Evolutionary conservation across 2,113 vertebrate species (phyloP).

Genomic region (Atractosteus spatula): DNA sequence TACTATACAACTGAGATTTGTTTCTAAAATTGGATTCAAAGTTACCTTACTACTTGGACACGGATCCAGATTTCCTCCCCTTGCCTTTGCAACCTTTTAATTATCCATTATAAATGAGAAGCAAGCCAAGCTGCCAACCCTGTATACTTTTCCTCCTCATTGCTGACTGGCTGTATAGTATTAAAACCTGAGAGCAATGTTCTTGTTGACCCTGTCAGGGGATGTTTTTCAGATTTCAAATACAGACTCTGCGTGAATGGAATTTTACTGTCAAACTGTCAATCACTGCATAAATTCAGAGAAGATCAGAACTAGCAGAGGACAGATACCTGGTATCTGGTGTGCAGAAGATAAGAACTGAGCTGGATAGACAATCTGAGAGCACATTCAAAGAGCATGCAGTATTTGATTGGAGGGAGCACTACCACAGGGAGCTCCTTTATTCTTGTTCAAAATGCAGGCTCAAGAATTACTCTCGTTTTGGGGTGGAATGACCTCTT

Average conservation of each 20-base stretch:
- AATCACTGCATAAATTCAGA: constrained; percentile 71
- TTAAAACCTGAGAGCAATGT: constrained; percentile 9
- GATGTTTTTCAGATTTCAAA: constrained; percentile 46
- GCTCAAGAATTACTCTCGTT: not conserved
- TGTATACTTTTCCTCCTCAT: not conserved
- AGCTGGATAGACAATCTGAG: constrained; percentile 46
- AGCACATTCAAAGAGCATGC: constrained; percentile 44
- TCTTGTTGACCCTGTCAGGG: constrained; percentile 36
- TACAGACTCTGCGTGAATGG: constrained; percentile 61
- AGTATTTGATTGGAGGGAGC: constrained; percentile 14
- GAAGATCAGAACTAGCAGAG: constrained; percentile 73
- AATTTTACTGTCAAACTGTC: constrained; percentile 74
- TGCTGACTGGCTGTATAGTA: not conserved
- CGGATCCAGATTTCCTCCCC: not conserved
- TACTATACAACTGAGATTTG: not conserved
- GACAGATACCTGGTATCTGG: constrained; percentile 70
- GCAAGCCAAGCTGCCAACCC: not conserved
- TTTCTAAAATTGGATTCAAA: not conserved
- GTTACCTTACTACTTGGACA: not conserved
- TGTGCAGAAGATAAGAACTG: constrained; percentile 67
- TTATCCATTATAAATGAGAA: not conserved
- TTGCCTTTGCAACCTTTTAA: not conserved
- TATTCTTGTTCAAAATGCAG: too few relatives aligned
- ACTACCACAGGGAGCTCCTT: not conserved
- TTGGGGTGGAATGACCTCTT: not conserved